These are phyloP conservation scores for Steatornis caripensis DNA, from an alignment of 2,113 vertebrate genomes.

Conservation along the genomic window DNA sequence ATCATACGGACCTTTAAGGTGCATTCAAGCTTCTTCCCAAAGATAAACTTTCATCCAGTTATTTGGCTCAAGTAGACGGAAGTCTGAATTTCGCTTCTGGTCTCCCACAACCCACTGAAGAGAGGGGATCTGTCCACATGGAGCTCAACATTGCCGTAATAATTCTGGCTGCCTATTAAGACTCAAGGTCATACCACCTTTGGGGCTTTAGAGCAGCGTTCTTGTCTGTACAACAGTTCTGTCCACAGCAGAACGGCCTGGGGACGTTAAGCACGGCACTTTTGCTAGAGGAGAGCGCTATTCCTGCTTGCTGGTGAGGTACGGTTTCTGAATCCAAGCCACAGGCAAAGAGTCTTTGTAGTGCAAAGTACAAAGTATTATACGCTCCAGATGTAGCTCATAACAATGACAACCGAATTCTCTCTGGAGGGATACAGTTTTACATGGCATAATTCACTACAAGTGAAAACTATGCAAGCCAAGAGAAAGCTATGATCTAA, in stretches of 20 bases:
- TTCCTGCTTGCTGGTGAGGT: not conserved
- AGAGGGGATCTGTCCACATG: not conserved
- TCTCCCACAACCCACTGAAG: not conserved
- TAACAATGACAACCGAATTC: constrained; percentile 42
- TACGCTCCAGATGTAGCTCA: constrained; percentile 23
- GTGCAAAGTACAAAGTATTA: not conserved
- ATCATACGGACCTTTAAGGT: not conserved
- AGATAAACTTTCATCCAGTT: not conserved
- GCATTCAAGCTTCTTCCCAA: not conserved
- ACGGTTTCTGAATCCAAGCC: not conserved
- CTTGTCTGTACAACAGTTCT: not conserved
- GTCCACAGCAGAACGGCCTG: not conserved
- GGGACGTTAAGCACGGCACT: not conserved
- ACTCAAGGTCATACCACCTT: not conserved
- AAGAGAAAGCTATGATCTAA: constrained; percentile 33
- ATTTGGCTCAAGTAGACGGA: not conserved
- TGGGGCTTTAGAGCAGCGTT: not conserved
- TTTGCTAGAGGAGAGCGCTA: not conserved
- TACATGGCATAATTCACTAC: constrained; percentile 45
- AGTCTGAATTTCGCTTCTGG: not conserved
- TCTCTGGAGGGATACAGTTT: constrained; percentile 32
- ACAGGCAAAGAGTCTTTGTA: not conserved
- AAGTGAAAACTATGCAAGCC: constrained; percentile 13
- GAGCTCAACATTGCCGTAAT: not conserved
- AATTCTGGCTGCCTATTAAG: not conserved